A percentile compares a stretch with the other conserved stretches of the same genome.
Conservation (phyloP, 2,888 invertebrate species). For the Spodoptera exigua region DNA sequence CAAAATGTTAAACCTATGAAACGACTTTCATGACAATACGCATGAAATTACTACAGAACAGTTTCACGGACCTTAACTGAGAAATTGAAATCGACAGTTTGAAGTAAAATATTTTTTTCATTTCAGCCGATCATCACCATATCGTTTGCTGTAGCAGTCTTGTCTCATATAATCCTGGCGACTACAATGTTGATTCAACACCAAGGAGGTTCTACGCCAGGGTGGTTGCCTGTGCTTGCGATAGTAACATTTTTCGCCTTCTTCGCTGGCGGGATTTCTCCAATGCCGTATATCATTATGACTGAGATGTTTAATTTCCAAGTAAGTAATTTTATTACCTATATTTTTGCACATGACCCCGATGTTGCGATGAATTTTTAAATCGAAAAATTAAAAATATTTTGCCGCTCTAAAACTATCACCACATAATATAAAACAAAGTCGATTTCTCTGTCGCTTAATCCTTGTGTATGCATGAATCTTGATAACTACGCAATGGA, state of each 20-base stretch:
- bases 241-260: conserved; percentile 61
- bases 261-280: conserved; percentile 67
- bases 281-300: conserved; percentile 70
- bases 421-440: too few relatives aligned
- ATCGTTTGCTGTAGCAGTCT: conserved; percentile 51
- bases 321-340: conserved; percentile 50
- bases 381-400: too few relatives aligned
- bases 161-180: conserved; percentile 60
- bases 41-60: too few relatives aligned
- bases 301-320: conserved; percentile 75
- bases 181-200: conserved; percentile 61
- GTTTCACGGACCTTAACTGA: too few relatives aligned
- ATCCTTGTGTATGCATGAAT: too few relatives aligned
- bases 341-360: too few relatives aligned
- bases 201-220: conserved; percentile 56
- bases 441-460: too few relatives aligned
- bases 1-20: too few relatives aligned
- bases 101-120: background rate
- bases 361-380: too few relatives aligned
- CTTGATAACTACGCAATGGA: too few relatives aligned
- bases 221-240: conserved; percentile 65
- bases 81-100: background rate
- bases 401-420: too few relatives aligned
- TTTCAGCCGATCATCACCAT: conserved; percentile 63
- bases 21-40: too few relatives aligned